Conservation (phyloP, 1,140 invertebrate genomes). For the Cydia fagiglandana region DNA sequence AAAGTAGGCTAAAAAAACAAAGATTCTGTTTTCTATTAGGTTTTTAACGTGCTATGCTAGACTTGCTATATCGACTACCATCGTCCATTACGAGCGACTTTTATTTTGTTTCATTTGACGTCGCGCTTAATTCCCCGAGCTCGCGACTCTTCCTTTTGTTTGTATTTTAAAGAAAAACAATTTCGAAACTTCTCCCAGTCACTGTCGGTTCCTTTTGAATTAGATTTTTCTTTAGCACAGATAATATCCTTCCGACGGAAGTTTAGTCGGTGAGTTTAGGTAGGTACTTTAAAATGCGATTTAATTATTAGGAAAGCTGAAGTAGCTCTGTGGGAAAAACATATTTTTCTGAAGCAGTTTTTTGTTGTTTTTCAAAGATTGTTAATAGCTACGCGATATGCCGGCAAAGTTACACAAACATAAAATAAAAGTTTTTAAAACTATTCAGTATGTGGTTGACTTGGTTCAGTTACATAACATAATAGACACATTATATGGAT, state of each 20-base stretch:
- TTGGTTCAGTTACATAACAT: too few relatives aligned
- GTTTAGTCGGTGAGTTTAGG: constrained; percentile 1
- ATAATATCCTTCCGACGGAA: constrained; percentile 24
- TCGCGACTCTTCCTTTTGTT: constrained; percentile 44
- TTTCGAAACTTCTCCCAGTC: constrained; percentile 46
- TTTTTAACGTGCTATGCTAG: constrained; percentile 32
- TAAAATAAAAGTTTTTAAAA: too few relatives aligned
- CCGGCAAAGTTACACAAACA: background rate
- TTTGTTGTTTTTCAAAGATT: background rate
- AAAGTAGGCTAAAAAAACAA: too few relatives aligned
- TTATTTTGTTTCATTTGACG: constrained; percentile 52
- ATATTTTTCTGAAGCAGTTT: background rate
- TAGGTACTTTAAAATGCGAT: constrained; percentile 5
- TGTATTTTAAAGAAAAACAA: constrained; percentile 55
- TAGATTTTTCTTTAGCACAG: constrained; percentile 40
- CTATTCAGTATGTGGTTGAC: too few relatives aligned
- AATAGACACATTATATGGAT: too few relatives aligned
- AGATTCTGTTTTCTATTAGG: background rate
- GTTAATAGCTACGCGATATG: background rate
- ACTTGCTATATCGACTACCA: background rate
- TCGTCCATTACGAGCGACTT: constrained; percentile 40
- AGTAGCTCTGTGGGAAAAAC: background rate
- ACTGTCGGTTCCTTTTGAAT: constrained; percentile 40
- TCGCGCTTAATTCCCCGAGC: constrained; percentile 52
- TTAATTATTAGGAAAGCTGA: background rate